These are phyloP conservation scores for Corbicula japonica DNA, from an alignment of 2,888 invertebrate genomes.

Conservation along the genomic window DNA sequence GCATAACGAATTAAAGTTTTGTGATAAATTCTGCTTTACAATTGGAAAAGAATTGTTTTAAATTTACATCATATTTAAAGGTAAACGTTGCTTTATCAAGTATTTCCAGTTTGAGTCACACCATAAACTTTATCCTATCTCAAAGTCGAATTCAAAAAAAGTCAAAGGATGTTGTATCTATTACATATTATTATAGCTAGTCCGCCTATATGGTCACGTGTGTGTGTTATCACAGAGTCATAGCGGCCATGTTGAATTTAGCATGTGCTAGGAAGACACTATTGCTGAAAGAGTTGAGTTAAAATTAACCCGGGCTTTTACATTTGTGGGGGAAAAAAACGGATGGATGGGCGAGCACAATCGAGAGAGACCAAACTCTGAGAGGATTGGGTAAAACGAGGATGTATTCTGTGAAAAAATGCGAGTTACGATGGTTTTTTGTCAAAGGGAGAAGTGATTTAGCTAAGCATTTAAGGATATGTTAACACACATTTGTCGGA, in stretches of 20 bases:
- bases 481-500: constrained; percentile 14
- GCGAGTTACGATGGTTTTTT: constrained; percentile 19
- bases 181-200: constrained; percentile 41
- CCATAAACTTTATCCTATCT: too few relatives aligned
- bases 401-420: constrained; percentile 57
- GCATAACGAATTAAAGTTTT: too few relatives aligned
- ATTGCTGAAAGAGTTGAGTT: constrained; percentile 42
- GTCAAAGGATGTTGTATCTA: constrained; percentile 35
- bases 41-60: too few relatives aligned
- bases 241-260: constrained; percentile 65
- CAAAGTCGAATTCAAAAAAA: too few relatives aligned
- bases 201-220: constrained; percentile 53
- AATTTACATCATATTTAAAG: too few relatives aligned
- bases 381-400: constrained; percentile 29
- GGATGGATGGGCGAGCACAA: constrained; percentile 49
- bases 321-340: constrained; percentile 45
- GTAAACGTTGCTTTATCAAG: too few relatives aligned
- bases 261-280: constrained; percentile 59
- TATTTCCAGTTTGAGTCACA: too few relatives aligned
- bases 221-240: constrained; percentile 47
- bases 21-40: too few relatives aligned
- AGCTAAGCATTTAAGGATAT: constrained; percentile 13
- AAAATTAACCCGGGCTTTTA: constrained; percentile 46
- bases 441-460: constrained; percentile 1
- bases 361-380: constrained; percentile 42